phyloP scores from a whole-genome alignment of 2,113 vertebrate genomes.

The Gavia stellata region DNA sequence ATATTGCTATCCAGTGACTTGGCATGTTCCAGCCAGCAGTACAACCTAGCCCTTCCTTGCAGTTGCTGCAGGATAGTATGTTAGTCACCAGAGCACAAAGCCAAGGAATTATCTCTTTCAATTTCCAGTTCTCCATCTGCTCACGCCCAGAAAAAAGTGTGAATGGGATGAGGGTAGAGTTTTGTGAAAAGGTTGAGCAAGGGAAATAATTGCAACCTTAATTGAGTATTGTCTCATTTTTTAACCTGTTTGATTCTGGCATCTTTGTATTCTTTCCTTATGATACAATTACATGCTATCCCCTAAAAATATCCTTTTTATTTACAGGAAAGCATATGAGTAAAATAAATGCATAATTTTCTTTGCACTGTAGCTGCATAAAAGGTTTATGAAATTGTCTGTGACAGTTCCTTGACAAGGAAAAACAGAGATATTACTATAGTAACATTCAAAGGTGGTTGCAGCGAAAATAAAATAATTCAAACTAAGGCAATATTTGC shows the following conservation, averaged over 20 bases:
- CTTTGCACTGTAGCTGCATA: not conserved
- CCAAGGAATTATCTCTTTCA: not conserved
- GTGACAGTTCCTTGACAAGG: not conserved
- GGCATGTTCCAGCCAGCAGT: not conserved
- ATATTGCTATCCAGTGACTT: not conserved
- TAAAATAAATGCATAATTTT: not conserved
- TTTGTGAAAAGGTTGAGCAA: not conserved
- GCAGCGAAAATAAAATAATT: conserved; percentile 23
- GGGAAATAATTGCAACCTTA: not conserved
- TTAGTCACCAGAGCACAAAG: not conserved
- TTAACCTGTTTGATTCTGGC: not conserved
- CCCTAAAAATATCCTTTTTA: not conserved
- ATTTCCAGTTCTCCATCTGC: not conserved
- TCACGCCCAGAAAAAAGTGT: not conserved
- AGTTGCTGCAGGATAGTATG: not conserved
- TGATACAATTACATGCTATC: not conserved
- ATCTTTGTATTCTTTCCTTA: not conserved
- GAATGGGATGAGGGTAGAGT: not conserved
- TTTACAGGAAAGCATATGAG: not conserved
- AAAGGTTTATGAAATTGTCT: conserved; percentile 3
- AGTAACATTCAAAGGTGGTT: conserved; percentile 32
- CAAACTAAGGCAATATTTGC: conserved; percentile 30
- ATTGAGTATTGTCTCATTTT: not conserved
- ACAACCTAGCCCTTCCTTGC: not conserved
- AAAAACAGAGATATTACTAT: conserved; percentile 32